Conservation (phyloP, 2,888 invertebrate genomes). For the Trichogramma evanescens region DNA sequence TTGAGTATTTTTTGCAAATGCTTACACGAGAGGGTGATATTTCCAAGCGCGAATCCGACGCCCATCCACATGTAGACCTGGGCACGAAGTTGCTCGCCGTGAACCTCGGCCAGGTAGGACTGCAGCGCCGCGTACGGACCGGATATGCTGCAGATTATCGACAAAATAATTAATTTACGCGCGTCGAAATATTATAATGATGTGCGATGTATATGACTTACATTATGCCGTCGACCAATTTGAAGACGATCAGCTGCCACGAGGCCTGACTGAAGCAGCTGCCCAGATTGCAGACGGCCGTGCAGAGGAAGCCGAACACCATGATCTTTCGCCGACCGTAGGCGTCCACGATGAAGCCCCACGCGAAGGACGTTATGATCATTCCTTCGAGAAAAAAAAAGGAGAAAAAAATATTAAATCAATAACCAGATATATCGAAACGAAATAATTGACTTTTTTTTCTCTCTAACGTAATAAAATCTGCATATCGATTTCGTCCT, state of each 20-base stretch:
- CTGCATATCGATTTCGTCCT: no score
- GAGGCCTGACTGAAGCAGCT: constrained; percentile 38
- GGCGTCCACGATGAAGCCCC: constrained; percentile 47
- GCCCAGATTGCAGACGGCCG: constrained; percentile 35
- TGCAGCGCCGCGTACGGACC: constrained; percentile 41
- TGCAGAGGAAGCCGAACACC: constrained; percentile 37
- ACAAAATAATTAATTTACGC: no score
- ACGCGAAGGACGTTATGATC: constrained; percentile 50
- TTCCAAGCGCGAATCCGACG: constrained; percentile 39
- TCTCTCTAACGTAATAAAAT: not conserved
- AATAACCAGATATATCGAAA: not conserved
- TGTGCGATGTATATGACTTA: no score
- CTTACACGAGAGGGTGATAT: constrained; percentile 55
- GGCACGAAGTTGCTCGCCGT: constrained; percentile 36
- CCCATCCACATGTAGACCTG: constrained; percentile 43
- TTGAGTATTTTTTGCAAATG: not conserved
- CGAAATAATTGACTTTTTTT: no score
- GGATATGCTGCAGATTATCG: constrained; percentile 39
- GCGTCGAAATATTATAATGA: no score
- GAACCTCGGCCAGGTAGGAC: constrained; percentile 42
- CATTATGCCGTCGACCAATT: constrained; percentile 41
- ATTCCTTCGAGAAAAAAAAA: constrained; percentile 42
- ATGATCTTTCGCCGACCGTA: constrained; percentile 40
- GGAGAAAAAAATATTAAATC: not conserved
- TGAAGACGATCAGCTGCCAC: constrained; percentile 40